Evolutionary conservation across 2,113 vertebrate genomes (phyloP).

Genomic region (Trematocara stigmaticum): DNA sequence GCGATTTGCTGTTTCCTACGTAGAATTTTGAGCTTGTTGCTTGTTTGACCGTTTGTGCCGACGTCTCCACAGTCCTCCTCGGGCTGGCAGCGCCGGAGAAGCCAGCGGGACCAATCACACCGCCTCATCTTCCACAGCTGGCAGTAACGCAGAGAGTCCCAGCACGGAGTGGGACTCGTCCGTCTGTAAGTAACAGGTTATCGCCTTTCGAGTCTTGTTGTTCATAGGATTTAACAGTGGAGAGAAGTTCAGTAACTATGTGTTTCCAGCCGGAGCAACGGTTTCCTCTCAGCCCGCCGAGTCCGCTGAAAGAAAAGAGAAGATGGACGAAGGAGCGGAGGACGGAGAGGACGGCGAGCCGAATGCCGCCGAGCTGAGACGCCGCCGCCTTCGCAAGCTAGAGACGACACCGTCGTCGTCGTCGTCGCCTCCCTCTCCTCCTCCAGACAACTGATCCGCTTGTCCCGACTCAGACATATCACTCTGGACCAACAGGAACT

Average conservation of each 20-base stretch:
- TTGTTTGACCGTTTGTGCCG: background rate
- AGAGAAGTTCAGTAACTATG: background rate
- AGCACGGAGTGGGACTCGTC: conserved; percentile 21
- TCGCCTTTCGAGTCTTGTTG: background rate
- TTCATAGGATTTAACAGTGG: background rate
- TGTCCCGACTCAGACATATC: background rate
- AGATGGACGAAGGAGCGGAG: conserved; percentile 21
- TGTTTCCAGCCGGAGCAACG: conserved; percentile 25
- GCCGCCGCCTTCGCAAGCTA: conserved; percentile 86
- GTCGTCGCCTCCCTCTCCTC: background rate
- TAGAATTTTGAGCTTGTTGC: background rate
- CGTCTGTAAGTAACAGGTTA: conserved; percentile 41
- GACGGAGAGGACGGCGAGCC: conserved; percentile 74
- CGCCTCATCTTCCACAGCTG: conserved; percentile 18
- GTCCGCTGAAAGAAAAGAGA: conserved; percentile 33
- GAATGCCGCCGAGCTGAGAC: conserved; percentile 79
- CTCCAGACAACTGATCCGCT: conserved; percentile 74
- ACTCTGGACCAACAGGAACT: conserved; percentile 38
- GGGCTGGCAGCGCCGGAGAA: conserved; percentile 33
- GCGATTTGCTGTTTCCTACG: background rate
- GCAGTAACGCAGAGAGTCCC: background rate
- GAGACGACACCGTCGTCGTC: conserved; percentile 53
- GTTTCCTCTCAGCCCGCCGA: conserved; percentile 57
- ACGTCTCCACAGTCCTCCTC: conserved; percentile 62
- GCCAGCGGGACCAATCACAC: background rate